Base-by-base conservation (phyloP, 2,113 vertebrate species). In the Polypterus senegalus region DNA sequence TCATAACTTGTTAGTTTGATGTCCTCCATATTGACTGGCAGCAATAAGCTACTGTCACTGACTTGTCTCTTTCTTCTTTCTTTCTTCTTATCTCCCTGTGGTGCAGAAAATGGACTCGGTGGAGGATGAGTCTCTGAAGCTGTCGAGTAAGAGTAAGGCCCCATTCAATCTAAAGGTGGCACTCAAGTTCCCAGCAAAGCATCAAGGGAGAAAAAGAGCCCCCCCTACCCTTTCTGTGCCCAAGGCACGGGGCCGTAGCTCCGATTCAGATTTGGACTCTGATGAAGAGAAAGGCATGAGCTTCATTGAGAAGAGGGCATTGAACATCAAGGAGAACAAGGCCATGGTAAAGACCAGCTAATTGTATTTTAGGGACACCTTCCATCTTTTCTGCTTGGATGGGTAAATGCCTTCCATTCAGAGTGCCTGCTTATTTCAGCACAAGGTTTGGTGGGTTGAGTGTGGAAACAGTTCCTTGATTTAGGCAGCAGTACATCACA, bases 261-360 rank as follows among this genome's bases (percentile, higher is more conserved):
- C 43, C 0, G 74, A 83, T 61, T 75, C 70, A 46, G 80, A 61
- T 9, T 71, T 70, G 0, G 82, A 88, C 45, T 74, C 81, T 0
- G 86, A 90, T 63, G 80, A 81, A 4, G 91, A 94, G 67, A 86
- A 66, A 1, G 86, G 85, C 43, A 67, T 87, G 2, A 66, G 83
- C 73, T 94, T 97, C 66, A 79, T 98, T 66, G 76, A 77, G 72
- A 97, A 91, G 73, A 88, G 96, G 69, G 93, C 92, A n/a, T 74
- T 97, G 68, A 99, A 97, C 70, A 96, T 99, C 73, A 97, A 93
- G 72, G 93, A 98, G 76, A 99, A 99, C 81, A 99, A 97, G 79
- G 95, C 88, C 59, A 95, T 99, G 96, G 96, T 91, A 84, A 61
- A 76, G 76, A 27, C 27, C 27, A 27, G 27, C 27, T 27, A 27